Evolutionary conservation across 2,113 vertebrate species (phyloP).

Genomic region (Blennius ocellaris): DNA sequence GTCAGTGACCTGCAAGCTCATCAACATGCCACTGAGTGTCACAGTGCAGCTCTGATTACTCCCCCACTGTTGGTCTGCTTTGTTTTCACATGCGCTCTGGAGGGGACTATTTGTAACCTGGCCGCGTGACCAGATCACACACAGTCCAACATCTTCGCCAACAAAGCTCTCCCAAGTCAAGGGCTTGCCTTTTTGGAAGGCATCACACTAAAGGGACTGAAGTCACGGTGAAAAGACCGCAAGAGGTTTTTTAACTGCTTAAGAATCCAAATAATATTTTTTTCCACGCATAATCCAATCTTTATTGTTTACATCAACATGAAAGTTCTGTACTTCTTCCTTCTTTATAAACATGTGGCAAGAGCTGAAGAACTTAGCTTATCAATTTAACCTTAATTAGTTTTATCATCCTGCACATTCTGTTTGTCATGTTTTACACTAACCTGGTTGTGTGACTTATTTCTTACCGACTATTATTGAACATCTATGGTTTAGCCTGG

Average conservation of each 20-base stretch:
- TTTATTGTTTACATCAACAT: conserved; percentile 4
- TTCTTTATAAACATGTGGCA: neutral
- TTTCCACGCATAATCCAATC: conserved; percentile 13
- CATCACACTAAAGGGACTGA: conserved; percentile 41
- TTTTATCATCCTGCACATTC: no score
- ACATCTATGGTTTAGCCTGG: no score
- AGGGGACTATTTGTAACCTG: conserved; percentile 69
- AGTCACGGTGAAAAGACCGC: conserved; percentile 17
- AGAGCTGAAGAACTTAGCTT: neutral
- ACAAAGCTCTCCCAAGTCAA: conserved; percentile 44
- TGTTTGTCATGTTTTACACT: no score
- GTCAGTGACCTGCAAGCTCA: conserved; percentile 83
- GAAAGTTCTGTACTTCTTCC: conserved; percentile 1
- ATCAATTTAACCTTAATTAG: no score
- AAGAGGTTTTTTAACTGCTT: conserved; percentile 25
- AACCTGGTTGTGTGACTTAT: no score
- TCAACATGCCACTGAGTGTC: conserved; percentile 82
- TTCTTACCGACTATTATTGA: no score
- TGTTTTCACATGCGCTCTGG: conserved; percentile 73
- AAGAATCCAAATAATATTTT: conserved; percentile 25
- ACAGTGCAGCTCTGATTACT: conserved; percentile 68
- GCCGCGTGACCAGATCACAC: conserved; percentile 77
- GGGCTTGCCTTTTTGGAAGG: conserved; percentile 46
- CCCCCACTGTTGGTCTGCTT: conserved; percentile 72
- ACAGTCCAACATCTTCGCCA: conserved; percentile 56